Base-by-base conservation (phyloP, 2,797 vertebrate species). In the Xenopus petersii region DNA sequence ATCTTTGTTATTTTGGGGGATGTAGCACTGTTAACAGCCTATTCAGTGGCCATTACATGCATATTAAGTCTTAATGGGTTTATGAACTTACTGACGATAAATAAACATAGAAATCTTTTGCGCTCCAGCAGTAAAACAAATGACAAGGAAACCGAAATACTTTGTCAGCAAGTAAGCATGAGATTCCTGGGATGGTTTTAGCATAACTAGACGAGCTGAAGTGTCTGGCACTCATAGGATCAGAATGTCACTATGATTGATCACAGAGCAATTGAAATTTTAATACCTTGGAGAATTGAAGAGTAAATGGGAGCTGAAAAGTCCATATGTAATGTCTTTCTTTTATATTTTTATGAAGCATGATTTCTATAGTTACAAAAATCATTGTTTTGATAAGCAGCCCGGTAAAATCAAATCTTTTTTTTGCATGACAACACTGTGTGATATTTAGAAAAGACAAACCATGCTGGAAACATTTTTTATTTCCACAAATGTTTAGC, bases 111-210 rank as follows among this genome's bases (percentile, higher is more conserved):
- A 81, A 80, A 17, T 67, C 48, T 82, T 24, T 77, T 80, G 80
- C 21, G 63, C 24, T 84, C 12, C 64, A 68, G 70, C 46, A 69
- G 77, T 46, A 21, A 75, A 0, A 78, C 58, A 80, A 66, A 16
- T 73, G 81, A 72, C 13, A 77, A 78, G 82, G 83, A 73, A 71
- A 70, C 3, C 68, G 36, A 75, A 81, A 80, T 71, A 46, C 58
- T 72, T 2, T 1, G 42, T 82, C 74, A 79, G 30, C 61, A 69
- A 82, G 36, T 77, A 51, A 77, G 72, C 8, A 82, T 6, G 0
- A 79, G 76, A 80, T 81, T 70, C 70, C 74, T 55, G 74, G 63
- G 77, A 75, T 79, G 80, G 80, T 79, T 86, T 72, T 51, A 80
- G 42, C 78, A 82, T 79, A 79, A 74, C 15, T 67, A 42, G 77